These are phyloP conservation scores for Procavia capensis DNA, from an alignment of 2,113 vertebrate species.

Conservation along the genomic window DNA sequence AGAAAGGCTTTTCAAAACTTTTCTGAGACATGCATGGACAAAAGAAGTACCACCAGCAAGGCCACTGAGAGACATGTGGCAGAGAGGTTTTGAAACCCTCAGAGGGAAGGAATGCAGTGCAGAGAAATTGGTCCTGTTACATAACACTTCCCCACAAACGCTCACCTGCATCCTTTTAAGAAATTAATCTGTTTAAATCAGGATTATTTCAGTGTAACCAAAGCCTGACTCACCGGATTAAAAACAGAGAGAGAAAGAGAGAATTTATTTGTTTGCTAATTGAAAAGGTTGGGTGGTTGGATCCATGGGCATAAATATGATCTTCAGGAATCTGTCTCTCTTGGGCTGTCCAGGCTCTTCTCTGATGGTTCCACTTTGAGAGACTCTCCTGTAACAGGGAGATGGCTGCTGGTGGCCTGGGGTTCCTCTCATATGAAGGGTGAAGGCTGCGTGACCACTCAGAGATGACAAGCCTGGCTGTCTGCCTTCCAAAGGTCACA, in stretches of 20 bases:
- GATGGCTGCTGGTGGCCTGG: background rate
- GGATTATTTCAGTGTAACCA: background rate
- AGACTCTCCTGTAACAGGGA: too few relatives aligned
- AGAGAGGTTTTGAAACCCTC: background rate
- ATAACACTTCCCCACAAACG: background rate
- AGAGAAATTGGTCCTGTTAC: background rate
- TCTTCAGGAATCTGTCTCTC: background rate
- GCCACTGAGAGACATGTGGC: background rate
- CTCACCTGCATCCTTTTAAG: background rate
- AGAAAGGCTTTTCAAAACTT: background rate
- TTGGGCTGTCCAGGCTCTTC: background rate
- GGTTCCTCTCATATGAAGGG: too few relatives aligned
- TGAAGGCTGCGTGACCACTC: too few relatives aligned
- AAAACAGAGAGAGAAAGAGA: too few relatives aligned
- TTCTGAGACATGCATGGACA: background rate
- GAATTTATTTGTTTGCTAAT: background rate
- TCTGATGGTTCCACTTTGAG: background rate
- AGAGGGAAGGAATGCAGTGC: background rate
- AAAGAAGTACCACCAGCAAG: background rate
- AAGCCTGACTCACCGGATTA: background rate
- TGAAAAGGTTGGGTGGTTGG: background rate
- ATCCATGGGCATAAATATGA: accelerated
- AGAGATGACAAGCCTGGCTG: too few relatives aligned
- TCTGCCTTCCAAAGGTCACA: too few relatives aligned
- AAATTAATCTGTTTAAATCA: background rate